Evolutionary conservation across 2,888 invertebrate species (phyloP).

Genomic region (Kryphioiulus occultus): DNA sequence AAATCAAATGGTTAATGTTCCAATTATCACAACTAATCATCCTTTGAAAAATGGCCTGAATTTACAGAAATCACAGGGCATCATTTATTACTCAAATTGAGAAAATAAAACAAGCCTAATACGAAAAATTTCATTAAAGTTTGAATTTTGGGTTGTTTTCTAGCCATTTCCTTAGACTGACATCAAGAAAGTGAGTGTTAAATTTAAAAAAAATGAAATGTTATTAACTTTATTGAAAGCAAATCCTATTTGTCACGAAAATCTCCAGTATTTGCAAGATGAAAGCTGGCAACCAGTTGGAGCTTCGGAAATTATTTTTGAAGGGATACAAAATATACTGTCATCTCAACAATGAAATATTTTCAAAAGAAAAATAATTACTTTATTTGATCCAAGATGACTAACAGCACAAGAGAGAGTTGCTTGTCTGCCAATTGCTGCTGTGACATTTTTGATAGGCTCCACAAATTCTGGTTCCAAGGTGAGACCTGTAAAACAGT

Average conservation of each 20-base stretch:
- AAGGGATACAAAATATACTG: no score
- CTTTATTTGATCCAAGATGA: conserved; percentile 45
- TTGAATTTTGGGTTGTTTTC: no score
- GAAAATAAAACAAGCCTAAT: neutral
- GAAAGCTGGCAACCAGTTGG: no score
- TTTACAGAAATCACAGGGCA: no score
- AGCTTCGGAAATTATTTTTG: no score
- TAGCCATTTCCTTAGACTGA: no score
- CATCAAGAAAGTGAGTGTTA: no score
- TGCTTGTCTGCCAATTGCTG: conserved; percentile 47
- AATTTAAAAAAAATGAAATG: no score
- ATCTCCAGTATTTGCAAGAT: no score
- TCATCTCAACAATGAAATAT: neutral
- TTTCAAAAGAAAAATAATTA: neutral
- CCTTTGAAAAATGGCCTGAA: neutral
- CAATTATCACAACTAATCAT: neutral
- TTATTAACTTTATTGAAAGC: no score
- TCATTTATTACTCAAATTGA: neutral
- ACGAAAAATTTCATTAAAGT: no score
- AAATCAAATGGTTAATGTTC: neutral
- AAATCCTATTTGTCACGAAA: no score
- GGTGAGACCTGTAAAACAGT: neutral
- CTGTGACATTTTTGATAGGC: conserved; percentile 47
- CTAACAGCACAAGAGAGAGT: conserved; percentile 44
- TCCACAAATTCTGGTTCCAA: conserved; percentile 44